These are phyloP conservation scores for Chrysodeixis includens DNA, from an alignment of 2,888 invertebrate species.

Conservation along the genomic window DNA sequence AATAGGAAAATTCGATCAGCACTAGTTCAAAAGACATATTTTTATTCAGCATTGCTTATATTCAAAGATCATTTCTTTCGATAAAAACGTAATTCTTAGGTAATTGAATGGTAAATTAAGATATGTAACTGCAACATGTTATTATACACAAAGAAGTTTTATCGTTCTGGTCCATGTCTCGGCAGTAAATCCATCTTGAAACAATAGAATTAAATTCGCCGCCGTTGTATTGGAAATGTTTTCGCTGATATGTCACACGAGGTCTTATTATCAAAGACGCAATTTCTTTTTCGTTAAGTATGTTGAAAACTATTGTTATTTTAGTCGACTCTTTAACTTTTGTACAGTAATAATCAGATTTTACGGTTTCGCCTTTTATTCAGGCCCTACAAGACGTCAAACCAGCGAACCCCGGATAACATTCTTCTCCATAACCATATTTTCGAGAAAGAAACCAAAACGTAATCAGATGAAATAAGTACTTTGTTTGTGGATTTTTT, in stretches of 20 bases:
- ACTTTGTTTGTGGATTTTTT: constrained; percentile 18
- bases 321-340: no score
- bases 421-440: constrained; percentile 35
- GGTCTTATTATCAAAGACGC: neutral
- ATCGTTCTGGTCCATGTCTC: neutral
- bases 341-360: no score
- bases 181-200: constrained; percentile 7
- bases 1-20: no score
- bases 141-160: constrained; percentile 1
- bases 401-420: constrained; percentile 37
- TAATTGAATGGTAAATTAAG: neutral
- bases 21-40: no score
- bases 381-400: constrained; percentile 22
- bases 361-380: no score
- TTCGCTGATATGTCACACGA: neutral
- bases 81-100: no score
- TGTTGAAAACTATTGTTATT: neutral
- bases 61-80: no score
- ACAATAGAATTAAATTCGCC: constrained; percentile 28
- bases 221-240: neutral
- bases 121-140: neutral
- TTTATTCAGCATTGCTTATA: no score
- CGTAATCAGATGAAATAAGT: constrained; percentile 26
- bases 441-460: constrained; percentile 26
- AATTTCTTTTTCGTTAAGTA: neutral